Evolutionary conservation across 2,888 invertebrate genomes (phyloP).

Genomic region (Allophyes oxyacanthae): DNA sequence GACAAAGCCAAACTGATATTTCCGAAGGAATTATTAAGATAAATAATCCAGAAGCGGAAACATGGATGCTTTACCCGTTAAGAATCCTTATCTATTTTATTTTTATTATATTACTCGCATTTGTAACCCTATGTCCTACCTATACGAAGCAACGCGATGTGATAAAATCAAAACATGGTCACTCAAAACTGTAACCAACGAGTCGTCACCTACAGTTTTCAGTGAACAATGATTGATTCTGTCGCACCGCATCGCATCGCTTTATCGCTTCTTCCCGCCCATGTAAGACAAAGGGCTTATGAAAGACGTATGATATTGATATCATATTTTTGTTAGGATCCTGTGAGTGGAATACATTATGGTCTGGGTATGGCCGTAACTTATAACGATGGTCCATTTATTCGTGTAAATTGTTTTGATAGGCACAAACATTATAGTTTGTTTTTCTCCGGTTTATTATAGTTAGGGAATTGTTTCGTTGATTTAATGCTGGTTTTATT

Average conservation of each 20-base stretch:
- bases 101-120: conserved; percentile 40
- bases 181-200: no score
- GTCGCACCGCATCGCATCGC: no score
- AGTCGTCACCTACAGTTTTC: no score
- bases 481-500: conserved; percentile 39
- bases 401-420: conserved; percentile 51
- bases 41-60: conserved; percentile 53
- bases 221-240: no score
- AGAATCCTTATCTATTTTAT: conserved; percentile 27
- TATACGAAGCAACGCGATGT: background rate
- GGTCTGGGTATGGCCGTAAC: conserved; percentile 12
- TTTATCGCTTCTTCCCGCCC: no score
- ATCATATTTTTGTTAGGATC: conserved; percentile 45
- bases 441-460: conserved; percentile 39
- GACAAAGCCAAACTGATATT: conserved; percentile 51
- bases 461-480: conserved; percentile 21
- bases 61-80: conserved; percentile 34
- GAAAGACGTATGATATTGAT: conserved; percentile 39
- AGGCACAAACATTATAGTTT: conserved; percentile 27
- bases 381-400: conserved; percentile 40
- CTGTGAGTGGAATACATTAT: conserved; percentile 51
- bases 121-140: conserved; percentile 1
- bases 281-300: no score
- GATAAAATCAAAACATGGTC: background rate
- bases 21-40: conserved; percentile 51